phyloP scores from a whole-genome alignment of 1,140 invertebrate genomes.

The Drosophila melanica region DNA sequence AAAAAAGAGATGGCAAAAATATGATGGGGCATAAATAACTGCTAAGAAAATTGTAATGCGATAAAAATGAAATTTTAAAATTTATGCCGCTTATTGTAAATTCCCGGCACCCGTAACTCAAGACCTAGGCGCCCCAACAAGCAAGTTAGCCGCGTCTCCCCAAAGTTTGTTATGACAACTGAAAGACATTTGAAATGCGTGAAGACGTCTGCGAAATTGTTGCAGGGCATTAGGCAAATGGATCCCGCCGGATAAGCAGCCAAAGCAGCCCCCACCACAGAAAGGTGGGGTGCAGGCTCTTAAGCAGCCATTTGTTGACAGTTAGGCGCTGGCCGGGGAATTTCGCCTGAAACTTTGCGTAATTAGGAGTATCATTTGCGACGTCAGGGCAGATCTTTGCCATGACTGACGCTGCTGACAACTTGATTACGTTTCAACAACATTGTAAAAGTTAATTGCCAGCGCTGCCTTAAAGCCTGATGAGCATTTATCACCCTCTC shows the following conservation, averaged over 20 bases:
- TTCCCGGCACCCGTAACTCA: slow-evolving; percentile 60
- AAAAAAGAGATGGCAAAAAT: not conserved
- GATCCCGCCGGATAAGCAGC: slow-evolving; percentile 70
- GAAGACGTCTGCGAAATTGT: slow-evolving; percentile 49
- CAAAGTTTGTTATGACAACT: slow-evolving; percentile 76
- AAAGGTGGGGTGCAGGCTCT: slow-evolving; percentile 10
- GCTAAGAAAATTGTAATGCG: slow-evolving; percentile 74
- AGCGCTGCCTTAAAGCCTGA: slow-evolving; percentile 75
- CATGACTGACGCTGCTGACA: slow-evolving; percentile 58
- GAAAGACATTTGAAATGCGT: slow-evolving; percentile 75
- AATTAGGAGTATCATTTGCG: slow-evolving; percentile 76
- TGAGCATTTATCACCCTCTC: slow-evolving; percentile 76
- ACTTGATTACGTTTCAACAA: slow-evolving; percentile 82
- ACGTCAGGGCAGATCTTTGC: slow-evolving; percentile 18
- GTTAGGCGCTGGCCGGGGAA: slow-evolving; percentile 59
- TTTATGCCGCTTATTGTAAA: slow-evolving; percentile 81
- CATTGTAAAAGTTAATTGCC: slow-evolving; percentile 81
- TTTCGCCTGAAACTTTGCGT: slow-evolving; percentile 62
- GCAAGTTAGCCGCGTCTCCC: slow-evolving; percentile 10
- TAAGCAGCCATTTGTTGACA: slow-evolving; percentile 63
- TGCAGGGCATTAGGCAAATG: slow-evolving; percentile 77
- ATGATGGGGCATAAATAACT: slow-evolving; percentile 28
- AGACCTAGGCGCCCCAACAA: slow-evolving; percentile 46
- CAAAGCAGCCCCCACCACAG: slow-evolving; percentile 1
- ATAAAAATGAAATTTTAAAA: slow-evolving; percentile 82